These are phyloP conservation scores for Pristis pectinata DNA, from an alignment of 2,797 vertebrate genomes.

Conservation along the genomic window DNA sequence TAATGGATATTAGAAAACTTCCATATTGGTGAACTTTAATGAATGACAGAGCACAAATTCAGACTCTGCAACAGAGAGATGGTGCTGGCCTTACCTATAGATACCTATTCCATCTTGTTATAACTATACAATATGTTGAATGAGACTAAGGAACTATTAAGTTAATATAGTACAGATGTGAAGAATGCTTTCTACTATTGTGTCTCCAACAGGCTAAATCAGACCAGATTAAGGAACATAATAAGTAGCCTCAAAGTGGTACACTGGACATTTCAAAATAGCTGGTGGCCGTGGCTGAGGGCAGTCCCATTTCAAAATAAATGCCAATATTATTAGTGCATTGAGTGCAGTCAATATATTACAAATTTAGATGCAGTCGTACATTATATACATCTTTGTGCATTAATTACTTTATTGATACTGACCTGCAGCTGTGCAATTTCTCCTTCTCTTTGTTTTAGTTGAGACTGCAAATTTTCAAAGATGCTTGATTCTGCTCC, in stretches of 20 bases:
- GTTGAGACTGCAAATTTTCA: constrained; percentile 92
- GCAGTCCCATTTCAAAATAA: background rate
- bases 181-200: background rate
- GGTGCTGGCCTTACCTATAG: background rate
- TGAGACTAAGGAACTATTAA: background rate
- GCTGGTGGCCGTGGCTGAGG: background rate
- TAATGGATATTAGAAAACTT: background rate
- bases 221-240: background rate
- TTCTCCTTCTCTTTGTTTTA: constrained; percentile 90
- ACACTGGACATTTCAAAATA: background rate
- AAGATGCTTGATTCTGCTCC: constrained; percentile 87
- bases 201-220: background rate
- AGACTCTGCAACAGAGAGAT: background rate
- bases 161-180: background rate
- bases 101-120: no score
- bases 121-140: background rate
- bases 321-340: background rate
- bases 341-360: background rate
- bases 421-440: constrained; percentile 87
- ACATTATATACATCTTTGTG: background rate
- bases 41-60: background rate
- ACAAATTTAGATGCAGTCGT: background rate
- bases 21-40: background rate
- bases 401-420: background rate
- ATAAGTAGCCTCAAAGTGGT: background rate